These are phyloP conservation scores for Peucedramus taeniatus DNA, from an alignment of 2,113 vertebrate genomes.

Conservation along the genomic window DNA sequence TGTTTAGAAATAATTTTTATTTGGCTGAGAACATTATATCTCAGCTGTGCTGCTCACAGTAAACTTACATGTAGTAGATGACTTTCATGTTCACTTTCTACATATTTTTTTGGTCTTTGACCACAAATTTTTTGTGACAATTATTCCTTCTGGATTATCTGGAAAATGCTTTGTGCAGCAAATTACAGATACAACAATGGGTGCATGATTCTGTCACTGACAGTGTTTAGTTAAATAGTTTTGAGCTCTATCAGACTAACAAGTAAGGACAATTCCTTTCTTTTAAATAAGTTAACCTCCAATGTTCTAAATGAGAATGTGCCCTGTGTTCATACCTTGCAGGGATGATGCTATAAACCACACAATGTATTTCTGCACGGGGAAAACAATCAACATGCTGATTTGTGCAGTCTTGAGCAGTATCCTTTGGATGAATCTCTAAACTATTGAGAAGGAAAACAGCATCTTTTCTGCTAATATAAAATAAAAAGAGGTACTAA, in stretches of 20 bases:
- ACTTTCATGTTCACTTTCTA: not conserved
- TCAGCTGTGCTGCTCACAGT: not conserved
- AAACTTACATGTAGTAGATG: not conserved
- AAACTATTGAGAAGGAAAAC: not conserved
- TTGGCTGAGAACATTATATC: not conserved
- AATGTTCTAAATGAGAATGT: not conserved
- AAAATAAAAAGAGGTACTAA: not conserved
- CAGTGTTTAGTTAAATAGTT: not conserved
- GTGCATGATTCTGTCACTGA: not conserved
- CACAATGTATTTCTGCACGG: not conserved
- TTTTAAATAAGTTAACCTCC: constrained; percentile 1
- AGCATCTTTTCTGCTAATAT: not conserved
- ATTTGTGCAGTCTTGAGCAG: not conserved
- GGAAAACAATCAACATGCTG: not conserved
- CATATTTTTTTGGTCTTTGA: not conserved
- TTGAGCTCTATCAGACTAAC: not conserved
- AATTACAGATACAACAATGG: not conserved
- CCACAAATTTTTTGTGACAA: not conserved
- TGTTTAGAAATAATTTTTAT: not conserved
- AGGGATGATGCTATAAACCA: not conserved
- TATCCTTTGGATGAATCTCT: not conserved
- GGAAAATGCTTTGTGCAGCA: not conserved
- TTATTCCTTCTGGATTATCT: not conserved
- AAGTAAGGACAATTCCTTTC: not conserved
- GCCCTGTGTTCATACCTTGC: not conserved